Evolutionary conservation across 2,888 invertebrate species (phyloP), one percentile per base, ranked within the genome.

Genomic region (Limnephilus rhombicus): DNA sequence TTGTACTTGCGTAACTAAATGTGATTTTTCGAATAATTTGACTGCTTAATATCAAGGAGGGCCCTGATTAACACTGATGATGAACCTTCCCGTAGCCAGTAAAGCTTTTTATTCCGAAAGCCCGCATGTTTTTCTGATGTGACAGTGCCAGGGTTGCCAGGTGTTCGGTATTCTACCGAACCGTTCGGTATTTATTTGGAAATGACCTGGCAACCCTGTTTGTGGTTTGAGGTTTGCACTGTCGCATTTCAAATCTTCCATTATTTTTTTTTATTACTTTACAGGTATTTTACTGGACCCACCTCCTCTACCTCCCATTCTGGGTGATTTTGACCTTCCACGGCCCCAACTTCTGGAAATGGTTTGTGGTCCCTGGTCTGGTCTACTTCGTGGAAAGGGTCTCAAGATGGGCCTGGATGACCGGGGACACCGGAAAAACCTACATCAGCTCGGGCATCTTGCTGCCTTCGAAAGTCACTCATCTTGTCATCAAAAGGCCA

Each of bases 311-410:
- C 95, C 96, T 99, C 3, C 98, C 98, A 0, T 99, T 99, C 95
- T 99, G 98, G 98, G 95, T 98, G 31, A 95, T 99, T 3, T 96
- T 98, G 24, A 96, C 99, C 85, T 96, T 99, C 92, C 99, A 99
- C 95, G 98, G 98, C 0, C 98, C 99, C 0, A 98, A 98, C 95
- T 99, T 99, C 95, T 99, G 99, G 99, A 98, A 98, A 95, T 99
- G 99, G 99, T 98, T 99, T 95, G 96, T 98, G 68, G 95, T 97
- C 3, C 99, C 99, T 0, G 98, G 98, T 0, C 94, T 97, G 2
- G 95, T 99, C 1, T 99, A 98, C 95, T 94, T 98, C 0, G 95
- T 98, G 0, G 99, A 99, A 95, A 96, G 98, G 92, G 96, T 98
- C 37, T 95, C 98, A 92, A 95, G 97, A 90, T 94, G 94, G 81